phyloP scores from a whole-genome alignment of 2,113 vertebrate genomes.

The Euleptes europaea region DNA sequence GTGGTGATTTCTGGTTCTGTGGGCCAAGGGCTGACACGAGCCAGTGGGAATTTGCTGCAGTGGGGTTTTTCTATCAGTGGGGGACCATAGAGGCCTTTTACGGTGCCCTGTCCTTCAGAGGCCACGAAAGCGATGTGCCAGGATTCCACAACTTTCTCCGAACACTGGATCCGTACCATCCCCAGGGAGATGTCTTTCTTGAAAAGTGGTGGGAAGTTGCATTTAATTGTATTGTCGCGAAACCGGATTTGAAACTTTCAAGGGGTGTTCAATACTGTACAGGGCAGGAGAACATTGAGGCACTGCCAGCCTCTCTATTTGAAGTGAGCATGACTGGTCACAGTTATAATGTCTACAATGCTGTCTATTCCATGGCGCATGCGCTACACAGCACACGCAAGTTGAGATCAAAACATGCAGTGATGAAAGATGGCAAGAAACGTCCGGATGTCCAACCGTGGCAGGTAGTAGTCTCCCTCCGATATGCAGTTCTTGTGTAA shows the following conservation, averaged over 20 bases:
- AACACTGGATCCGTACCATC: neutral
- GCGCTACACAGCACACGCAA: neutral
- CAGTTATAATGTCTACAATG: neutral
- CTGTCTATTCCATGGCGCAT: neutral
- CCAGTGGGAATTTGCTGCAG: too few species aligned
- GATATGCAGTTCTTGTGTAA: too few species aligned
- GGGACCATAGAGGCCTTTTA: too few species aligned
- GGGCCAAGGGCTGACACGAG: too few species aligned
- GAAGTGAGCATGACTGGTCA: neutral
- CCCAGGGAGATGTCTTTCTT: conserved; percentile 9
- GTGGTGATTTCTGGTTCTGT: too few species aligned
- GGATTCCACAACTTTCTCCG: neutral
- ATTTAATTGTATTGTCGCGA: neutral
- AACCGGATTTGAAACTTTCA: neutral
- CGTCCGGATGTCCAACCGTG: neutral
- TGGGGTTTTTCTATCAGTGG: too few species aligned
- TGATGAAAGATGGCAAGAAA: neutral
- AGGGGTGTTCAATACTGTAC: neutral
- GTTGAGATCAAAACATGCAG: neutral
- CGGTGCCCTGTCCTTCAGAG: neutral
- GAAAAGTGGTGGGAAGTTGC: neutral
- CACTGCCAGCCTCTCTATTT: neutral
- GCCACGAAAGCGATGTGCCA: neutral
- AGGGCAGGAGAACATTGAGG: neutral
- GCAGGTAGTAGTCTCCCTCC: neutral